Conservation (phyloP, 2,797 vertebrate species). For the Rhinogobio ventralis region DNA sequence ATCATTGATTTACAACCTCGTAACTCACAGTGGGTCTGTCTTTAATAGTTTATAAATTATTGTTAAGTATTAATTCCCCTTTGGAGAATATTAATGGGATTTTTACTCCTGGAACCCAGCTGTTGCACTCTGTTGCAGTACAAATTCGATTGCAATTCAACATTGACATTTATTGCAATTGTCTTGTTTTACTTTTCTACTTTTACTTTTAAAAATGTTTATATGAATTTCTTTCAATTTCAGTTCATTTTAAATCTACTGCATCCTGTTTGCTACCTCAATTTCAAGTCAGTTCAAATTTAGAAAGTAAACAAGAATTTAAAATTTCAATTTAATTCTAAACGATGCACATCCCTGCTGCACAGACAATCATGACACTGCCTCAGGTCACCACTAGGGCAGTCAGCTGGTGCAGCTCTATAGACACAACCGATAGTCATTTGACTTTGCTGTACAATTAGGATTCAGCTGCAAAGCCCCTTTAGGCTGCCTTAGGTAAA, state of each 20-base stretch:
- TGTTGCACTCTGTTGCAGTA: neutral
- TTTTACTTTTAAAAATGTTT: neutral
- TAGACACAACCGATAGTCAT: slow-evolving; percentile 20
- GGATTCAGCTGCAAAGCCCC: slow-evolving; percentile 25
- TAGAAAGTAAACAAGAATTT: neutral
- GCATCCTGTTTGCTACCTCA: neutral
- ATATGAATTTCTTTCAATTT: neutral
- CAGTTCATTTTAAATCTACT: neutral
- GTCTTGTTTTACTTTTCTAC: neutral
- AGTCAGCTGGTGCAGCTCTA: slow-evolving; percentile 3
- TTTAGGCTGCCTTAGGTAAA: slow-evolving; percentile 43
- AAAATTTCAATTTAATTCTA: neutral
- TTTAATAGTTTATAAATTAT: neutral
- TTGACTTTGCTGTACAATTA: slow-evolving; percentile 36
- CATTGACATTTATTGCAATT: neutral
- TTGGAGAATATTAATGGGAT: neutral
- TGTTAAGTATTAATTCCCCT: neutral
- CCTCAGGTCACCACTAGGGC: slow-evolving; percentile 8
- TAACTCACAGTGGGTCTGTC: neutral
- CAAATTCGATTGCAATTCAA: neutral
- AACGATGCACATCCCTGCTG: slow-evolving; percentile 4
- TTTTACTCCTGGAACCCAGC: neutral
- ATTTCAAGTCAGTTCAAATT: neutral
- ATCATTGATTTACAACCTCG: neutral
- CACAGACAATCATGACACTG: slow-evolving; percentile 25